Base-by-base conservation (phyloP, 2,113 vertebrate genomes). In the Phylloscopus trochilus region DNA sequence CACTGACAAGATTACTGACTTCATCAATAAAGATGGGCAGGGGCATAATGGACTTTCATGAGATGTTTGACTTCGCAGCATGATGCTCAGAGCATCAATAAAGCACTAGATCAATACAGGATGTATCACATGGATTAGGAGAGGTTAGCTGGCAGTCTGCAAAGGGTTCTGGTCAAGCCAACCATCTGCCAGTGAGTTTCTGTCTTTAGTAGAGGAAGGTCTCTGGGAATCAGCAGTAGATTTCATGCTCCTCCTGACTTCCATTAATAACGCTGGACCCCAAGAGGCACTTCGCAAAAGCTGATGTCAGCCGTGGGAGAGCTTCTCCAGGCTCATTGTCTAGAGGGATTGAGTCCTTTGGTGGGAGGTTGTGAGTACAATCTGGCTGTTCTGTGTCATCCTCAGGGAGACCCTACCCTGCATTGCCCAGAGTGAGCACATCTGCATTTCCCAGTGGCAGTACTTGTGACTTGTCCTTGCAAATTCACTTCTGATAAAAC, bases 1-100 rank as follows among this genome's bases (percentile, higher is more conserved):
- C 53, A 30, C 79, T 62, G 92, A 83, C 85, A 90, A 47, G 90
- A 92, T 94, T 88, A 90, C 67, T 77, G 82, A 33, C 49, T 88
- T 83, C 0, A 6, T 93, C 93, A 90, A 77, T 93, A 93, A 85
- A 79, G 53, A 83, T 21, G 30, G 58, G 70, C 58, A 69, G 53
- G n/a, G 59, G 7, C n/a, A 58, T 90, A 95, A 94, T 17, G 85
- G 82, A 49, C 88, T 85, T 91, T 6, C 1, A 9, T 83, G 70
- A 92, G 93, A 49, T 1, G 1, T 83, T 85, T 94, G 85, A 69
- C 75, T 95, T 83, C 1, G 0, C 78, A 79, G 82, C 75, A 8
- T 39, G 79, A 80, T 74, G 47, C 52, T 91, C 76, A 74, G 72
- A 83, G 72, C 78, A 88, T 33, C 79, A 92, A 41, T 62, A 89